These are phyloP conservation scores for Byasa hedistus DNA, from an alignment of 2,888 invertebrate species.

Conservation along the genomic window DNA sequence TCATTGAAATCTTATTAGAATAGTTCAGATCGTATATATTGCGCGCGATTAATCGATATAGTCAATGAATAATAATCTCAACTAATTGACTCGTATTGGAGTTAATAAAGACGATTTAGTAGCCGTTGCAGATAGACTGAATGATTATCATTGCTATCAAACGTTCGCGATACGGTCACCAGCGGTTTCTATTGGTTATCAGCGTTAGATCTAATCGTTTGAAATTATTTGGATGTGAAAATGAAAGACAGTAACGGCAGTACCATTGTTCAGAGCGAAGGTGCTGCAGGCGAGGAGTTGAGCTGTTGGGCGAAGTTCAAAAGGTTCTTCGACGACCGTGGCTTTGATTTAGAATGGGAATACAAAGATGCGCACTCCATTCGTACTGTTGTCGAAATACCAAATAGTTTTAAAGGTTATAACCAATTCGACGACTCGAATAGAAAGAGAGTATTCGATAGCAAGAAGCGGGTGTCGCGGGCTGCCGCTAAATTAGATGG, in stretches of 20 bases:
- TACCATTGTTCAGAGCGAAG: constrained; percentile 17
- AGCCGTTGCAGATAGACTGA: constrained; percentile 15
- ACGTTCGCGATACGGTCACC: constrained; percentile 21
- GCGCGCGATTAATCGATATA: constrained; percentile 7
- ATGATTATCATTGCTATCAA: constrained; percentile 23
- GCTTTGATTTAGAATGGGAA: constrained; percentile 71
- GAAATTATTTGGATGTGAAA: constrained; percentile 29
- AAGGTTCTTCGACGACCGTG: constrained; percentile 67
- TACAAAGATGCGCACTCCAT: constrained; percentile 44
- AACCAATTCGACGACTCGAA: constrained; percentile 51
- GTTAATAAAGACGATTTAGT: constrained; percentile 25
- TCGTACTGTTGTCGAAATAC: constrained; percentile 46
- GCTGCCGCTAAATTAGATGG: constrained; percentile 44
- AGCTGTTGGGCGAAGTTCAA: constrained; percentile 70
- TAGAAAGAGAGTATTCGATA: constrained; percentile 34
- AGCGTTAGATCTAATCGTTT: constrained; percentile 28
- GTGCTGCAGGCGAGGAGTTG: constrained; percentile 36
- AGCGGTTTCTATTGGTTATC: constrained; percentile 24
- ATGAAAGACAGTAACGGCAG: constrained; percentile 27
- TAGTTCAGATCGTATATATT: no score
- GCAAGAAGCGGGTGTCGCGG: constrained; percentile 11
- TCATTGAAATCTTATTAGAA: no score
- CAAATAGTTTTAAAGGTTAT: constrained; percentile 49
- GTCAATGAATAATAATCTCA: constrained; percentile 16
- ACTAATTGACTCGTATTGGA: constrained; percentile 13